Evolutionary conservation across 2,888 invertebrate genomes (phyloP).

Genomic region (Lottia gigantea): DNA sequence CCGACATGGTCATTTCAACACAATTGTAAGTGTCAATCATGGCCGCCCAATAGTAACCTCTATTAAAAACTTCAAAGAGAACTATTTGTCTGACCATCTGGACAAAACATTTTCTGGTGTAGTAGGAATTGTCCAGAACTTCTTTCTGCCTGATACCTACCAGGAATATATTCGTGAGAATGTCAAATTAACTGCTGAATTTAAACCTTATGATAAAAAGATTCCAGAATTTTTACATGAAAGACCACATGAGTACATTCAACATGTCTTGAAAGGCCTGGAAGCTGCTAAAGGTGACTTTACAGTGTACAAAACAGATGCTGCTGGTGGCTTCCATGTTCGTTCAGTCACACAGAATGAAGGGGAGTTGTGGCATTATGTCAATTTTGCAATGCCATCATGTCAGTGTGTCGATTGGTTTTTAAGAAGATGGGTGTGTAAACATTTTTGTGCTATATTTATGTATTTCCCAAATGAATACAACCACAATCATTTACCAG

Average conservation of each 20-base stretch:
- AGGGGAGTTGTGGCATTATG: not conserved
- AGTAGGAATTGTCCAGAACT: not conserved
- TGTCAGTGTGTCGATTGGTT: not conserved
- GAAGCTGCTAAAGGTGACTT: not conserved
- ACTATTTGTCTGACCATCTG: not conserved
- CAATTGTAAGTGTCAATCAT: not conserved
- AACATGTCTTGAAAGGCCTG: conserved; percentile 1
- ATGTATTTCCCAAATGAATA: not conserved
- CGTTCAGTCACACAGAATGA: not conserved
- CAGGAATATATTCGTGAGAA: not conserved
- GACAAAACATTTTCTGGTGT: not conserved
- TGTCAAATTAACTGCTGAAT: not conserved
- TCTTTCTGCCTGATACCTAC: conserved; percentile 3
- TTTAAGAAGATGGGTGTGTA: not conserved
- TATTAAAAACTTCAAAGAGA: not conserved
- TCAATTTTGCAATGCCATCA: not conserved
- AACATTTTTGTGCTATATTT: not conserved
- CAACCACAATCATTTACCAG: too few species aligned
- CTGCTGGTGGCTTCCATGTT: not conserved
- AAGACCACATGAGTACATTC: not conserved
- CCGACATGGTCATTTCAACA: not conserved
- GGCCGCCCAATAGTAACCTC: not conserved
- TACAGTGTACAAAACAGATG: not conserved
- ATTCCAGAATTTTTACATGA: not conserved
- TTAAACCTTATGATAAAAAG: not conserved